Evolutionary conservation across 2,888 invertebrate species (phyloP), one percentile per base, ranked within the genome.

Genomic region (Yponomeuta cagnagella): DNA sequence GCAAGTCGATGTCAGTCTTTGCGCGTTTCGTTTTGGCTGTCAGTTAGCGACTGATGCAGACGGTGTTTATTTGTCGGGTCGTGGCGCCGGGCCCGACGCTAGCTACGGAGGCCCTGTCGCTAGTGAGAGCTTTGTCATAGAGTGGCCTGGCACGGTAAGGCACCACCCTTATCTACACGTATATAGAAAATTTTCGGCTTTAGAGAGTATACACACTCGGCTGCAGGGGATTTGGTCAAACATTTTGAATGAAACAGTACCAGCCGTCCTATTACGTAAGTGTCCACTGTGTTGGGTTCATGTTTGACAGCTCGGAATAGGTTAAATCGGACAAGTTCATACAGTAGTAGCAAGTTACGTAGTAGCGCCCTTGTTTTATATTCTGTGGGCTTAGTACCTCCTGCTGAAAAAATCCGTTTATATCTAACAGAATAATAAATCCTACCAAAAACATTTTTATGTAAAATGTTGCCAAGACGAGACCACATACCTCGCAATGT

Each of bases 71-170:
- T 87, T 86, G 89, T 88, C 88, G 89, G 86, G 88, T 85, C 87
- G 89, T 88, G 85, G 65, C 65, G 4, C 65, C 10, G 43, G 65
- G 65, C 65, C 33, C 48, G 68, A 68, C 68, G 68, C n/a, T 12
- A 43, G 48, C 65, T 70, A 12, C 33, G 69, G 63, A 69, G 31
- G 23, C 58, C 31, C 69, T 58, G 63, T 31, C 69, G 33, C n/a
- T 48, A 23, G 84, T 88, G 82, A 84, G 83, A 83, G 85, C 84
- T 85, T 86, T 84, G 83, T 82, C 82, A 84, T 78, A 81, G 81
- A 83, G 80, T 82, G 82, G 79, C 77, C 88, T 85, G 92, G 89
- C 86, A 91, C 91, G 84, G 89, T 88, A 84, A 84, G 91, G 90
- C 87, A 92, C 91, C 87, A 75, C 86, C 83, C 82, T 81, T 84